Evolutionary conservation across 2,888 invertebrate genomes (phyloP), one percentile per base, ranked within the genome.

Genomic region (Caenorhabditis auriculariae): DNA sequence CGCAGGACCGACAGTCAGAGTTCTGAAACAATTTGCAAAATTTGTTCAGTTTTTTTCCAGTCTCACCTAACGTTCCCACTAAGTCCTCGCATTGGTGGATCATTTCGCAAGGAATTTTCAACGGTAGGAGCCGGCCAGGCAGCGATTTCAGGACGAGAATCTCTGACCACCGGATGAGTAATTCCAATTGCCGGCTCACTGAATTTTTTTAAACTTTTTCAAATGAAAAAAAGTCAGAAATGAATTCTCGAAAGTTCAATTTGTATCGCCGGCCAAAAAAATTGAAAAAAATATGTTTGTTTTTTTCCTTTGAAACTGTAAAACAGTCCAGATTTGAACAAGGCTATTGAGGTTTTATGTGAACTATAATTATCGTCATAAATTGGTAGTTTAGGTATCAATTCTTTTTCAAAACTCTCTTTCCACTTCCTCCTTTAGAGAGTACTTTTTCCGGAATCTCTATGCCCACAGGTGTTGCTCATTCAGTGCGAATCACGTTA

Each of bases 121-220:
- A n/a, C n/a, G n/a, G 78, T 72, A 19, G 79, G 79, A 6, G 76
- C 77, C 19, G 78, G 78, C 79, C 79, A 79, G 5, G 79, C 71
- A 26, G 72, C 73, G 23, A 79, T 79, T 56, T 76, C 74, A 42
- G 79, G 79, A 44, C 76, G 73, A 2, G 77, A 76, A 53, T 71
- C 70, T 28, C 66, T 46, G 32, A 66, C 53, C n/a, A 64, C 49
- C 12, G 66, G 69, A 29, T 55, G 41, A 26, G 64, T 64, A 24
- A 69, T 55, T 15, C 42, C 66, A n/a, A 66, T 39, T 1, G 54
- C 61, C 17, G 52, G 54, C 35, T 65, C 65, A 7, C 56, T 64
- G 54, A 28, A 42, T 28, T 47, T 7, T 7, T 32, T 32, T 32
- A 12, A 12, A 32, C 9, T 12, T 9, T 12, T 32, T 32, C n/a